Evolutionary conservation across 2,113 vertebrate genomes (phyloP).

Genomic region (Malurus cyaneus): DNA sequence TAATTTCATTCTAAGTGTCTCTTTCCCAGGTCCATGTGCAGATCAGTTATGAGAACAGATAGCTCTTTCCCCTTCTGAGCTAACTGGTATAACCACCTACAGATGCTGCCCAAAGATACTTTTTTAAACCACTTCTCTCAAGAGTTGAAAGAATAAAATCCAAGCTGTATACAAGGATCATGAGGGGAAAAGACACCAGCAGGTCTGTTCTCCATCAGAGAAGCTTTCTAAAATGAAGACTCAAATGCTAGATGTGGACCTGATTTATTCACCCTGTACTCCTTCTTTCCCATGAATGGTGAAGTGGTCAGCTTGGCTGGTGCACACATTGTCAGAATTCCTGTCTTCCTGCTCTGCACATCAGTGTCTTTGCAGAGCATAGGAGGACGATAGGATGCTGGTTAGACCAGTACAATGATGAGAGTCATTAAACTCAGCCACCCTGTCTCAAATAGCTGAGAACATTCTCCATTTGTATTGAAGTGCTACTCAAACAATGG

Average conservation of each 20-base stretch:
- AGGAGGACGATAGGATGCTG: not conserved
- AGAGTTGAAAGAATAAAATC: constrained; percentile 4
- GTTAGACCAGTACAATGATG: not conserved
- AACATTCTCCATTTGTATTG: not conserved
- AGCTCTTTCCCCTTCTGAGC: not conserved
- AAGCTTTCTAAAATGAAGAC: not conserved
- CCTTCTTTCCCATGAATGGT: not conserved
- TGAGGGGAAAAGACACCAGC: not conserved
- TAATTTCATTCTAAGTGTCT: not conserved
- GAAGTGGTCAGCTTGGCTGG: not conserved
- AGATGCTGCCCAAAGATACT: not conserved
- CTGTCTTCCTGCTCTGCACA: not conserved
- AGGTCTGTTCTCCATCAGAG: not conserved
- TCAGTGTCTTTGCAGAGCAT: not conserved
- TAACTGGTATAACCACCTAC: not conserved
- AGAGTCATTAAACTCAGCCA: not conserved
- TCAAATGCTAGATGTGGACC: not conserved
- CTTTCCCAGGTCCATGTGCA: not conserved
- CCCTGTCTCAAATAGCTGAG: not conserved
- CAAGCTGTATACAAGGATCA: not conserved
- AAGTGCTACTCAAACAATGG: not conserved
- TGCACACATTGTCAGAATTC: not conserved
- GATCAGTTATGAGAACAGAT: not conserved
- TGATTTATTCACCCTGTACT: not conserved
- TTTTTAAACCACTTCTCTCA: not conserved